Conservation (phyloP, 2,113 vertebrate species). For the Cardinalis cardinalis region DNA sequence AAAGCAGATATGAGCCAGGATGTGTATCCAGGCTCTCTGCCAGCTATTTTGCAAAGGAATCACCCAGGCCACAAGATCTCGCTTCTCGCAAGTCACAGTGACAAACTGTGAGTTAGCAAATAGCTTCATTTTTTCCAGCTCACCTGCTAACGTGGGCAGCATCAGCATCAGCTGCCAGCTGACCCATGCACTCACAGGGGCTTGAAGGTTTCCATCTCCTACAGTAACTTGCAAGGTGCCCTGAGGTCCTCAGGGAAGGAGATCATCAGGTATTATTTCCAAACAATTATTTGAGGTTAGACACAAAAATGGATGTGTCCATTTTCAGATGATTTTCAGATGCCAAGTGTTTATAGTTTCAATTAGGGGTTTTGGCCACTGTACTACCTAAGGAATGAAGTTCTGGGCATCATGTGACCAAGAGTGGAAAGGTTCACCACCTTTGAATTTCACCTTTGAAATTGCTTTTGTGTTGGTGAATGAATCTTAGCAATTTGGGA, state of each 20-base stretch:
- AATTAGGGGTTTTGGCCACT: background rate
- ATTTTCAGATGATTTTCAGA: background rate
- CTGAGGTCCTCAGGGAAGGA: background rate
- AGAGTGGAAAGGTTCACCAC: background rate
- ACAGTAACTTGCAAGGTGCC: background rate
- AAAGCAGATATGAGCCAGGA: slow-evolving; percentile 11
- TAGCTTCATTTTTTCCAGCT: background rate
- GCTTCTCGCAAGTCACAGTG: background rate
- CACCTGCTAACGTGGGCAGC: background rate
- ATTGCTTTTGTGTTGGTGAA: background rate
- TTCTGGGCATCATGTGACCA: background rate
- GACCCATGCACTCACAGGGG: background rate
- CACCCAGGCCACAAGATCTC: background rate
- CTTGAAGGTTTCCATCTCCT: background rate
- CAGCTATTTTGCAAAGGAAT: slow-evolving; percentile 7
- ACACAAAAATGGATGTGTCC: background rate
- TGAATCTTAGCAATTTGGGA: background rate
- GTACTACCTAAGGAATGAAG: background rate
- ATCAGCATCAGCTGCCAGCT: fast-evolving
- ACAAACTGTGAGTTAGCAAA: background rate
- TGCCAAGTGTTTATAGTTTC: background rate
- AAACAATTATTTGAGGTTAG: background rate
- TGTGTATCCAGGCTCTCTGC: background rate
- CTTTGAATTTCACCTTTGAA: background rate
- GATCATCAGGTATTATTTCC: background rate